Conservation (phyloP, 1,140 invertebrate species). For the Drosophila ambigua region DNA sequence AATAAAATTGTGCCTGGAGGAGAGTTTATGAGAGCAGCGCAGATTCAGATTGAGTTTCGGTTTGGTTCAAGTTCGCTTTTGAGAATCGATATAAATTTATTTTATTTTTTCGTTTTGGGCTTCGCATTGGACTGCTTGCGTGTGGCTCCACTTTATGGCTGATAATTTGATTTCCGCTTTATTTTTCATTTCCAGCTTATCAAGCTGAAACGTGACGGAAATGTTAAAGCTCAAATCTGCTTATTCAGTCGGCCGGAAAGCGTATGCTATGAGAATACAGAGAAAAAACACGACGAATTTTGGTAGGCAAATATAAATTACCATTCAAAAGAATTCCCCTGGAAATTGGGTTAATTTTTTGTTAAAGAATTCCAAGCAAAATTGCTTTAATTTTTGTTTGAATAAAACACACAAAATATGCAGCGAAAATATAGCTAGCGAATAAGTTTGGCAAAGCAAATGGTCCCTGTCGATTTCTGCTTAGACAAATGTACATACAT, state of each 20-base stretch:
- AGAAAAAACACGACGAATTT: constrained; percentile 10
- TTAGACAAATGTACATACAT: too few relatives aligned
- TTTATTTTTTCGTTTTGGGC: constrained; percentile 4
- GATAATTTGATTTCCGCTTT: constrained; percentile 59
- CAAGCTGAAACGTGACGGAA: constrained; percentile 41
- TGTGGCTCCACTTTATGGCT: constrained; percentile 35
- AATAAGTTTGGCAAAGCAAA: too few relatives aligned
- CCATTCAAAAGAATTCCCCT: constrained; percentile 20
- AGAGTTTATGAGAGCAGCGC: constrained; percentile 46
- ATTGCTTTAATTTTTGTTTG: not conserved
- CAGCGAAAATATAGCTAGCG: too few relatives aligned
- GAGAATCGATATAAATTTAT: constrained; percentile 23
- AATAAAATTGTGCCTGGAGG: constrained; percentile 8
- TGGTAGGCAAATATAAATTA: constrained; percentile 21
- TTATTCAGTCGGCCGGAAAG: constrained; percentile 6
- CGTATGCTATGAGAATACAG: constrained; percentile 2
- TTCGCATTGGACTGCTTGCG: constrained; percentile 12
- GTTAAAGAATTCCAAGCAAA: constrained; percentile 2
- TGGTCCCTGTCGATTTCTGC: too few relatives aligned
- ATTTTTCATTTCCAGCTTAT: constrained; percentile 50
- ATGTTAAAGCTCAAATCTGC: constrained; percentile 42
- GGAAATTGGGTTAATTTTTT: constrained; percentile 39
- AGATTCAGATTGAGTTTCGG: constrained; percentile 39
- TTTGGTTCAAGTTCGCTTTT: constrained; percentile 8
- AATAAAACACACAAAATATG: not conserved